A percentile compares a stretch with the other conserved stretches of the same genome.
phyloP scores from a whole-genome alignment of 2,113 vertebrate genomes.

The Sardina pilchardus region DNA sequence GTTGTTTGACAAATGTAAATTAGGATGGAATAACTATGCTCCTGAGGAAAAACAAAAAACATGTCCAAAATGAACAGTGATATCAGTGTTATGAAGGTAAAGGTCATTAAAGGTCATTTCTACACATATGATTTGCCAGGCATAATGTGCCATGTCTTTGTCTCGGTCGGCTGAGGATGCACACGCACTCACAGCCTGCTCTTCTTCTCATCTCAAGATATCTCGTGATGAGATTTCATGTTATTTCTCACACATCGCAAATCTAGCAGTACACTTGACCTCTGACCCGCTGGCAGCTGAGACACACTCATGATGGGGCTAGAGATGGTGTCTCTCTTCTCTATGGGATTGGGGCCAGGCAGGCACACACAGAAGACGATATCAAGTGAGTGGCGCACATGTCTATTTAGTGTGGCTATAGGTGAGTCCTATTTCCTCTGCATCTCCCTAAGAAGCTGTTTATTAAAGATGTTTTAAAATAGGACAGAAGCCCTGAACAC shows the following conservation, averaged over 20 bases:
- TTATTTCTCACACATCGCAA: too few species aligned
- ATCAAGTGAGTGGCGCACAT: neutral
- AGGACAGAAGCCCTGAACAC: neutral
- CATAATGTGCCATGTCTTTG: neutral
- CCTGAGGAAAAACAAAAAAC: neutral
- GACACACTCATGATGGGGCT: too few species aligned
- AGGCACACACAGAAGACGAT: too few species aligned
- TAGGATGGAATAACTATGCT: neutral
- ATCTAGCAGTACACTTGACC: too few species aligned
- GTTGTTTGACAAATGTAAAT: neutral
- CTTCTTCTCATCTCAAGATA: too few species aligned
- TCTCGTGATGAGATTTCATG: too few species aligned
- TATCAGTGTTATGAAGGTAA: neutral
- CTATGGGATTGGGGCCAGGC: too few species aligned
- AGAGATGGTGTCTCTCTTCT: too few species aligned
- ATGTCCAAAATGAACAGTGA: neutral
- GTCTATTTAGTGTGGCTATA: neutral
- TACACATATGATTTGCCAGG: neutral
- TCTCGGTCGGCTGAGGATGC: neutral
- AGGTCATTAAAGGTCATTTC: neutral
- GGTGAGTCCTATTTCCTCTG: neutral
- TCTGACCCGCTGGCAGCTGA: too few species aligned
- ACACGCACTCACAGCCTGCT: neutral
- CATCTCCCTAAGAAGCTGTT: neutral
- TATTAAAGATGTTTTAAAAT: neutral